Evolutionary conservation across 2,113 vertebrate species (phyloP).

Genomic region (Myiozetetes cayanensis): DNA sequence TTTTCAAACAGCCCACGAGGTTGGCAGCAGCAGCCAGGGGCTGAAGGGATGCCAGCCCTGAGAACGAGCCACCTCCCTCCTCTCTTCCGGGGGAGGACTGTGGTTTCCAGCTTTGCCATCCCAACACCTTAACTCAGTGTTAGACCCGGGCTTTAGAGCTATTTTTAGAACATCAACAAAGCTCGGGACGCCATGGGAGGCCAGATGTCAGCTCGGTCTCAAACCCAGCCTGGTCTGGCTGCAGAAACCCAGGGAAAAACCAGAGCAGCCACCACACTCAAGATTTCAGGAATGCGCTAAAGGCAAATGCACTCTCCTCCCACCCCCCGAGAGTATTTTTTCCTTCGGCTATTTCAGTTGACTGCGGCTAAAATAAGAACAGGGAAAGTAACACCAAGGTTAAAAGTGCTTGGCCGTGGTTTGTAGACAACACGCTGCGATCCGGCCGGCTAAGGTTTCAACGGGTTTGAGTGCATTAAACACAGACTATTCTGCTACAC

Average conservation of each 20-base stretch:
- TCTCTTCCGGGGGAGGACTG: not conserved
- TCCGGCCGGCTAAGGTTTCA: not conserved
- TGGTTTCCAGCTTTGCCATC: not conserved
- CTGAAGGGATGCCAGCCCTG: not conserved
- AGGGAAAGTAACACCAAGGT: conserved; percentile 16
- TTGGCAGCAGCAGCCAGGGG: not conserved
- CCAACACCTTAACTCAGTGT: rapidly evolving
- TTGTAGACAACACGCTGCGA: not conserved
- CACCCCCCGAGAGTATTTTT: not conserved
- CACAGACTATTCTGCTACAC: rapidly evolving
- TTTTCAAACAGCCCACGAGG: not conserved
- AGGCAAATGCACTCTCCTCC: not conserved
- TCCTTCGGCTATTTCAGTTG: conserved; percentile 7
- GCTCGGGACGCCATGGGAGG: not conserved
- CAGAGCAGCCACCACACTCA: not conserved
- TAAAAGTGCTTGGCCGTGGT: not conserved
- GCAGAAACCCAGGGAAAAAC: not conserved
- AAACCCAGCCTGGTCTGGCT: not conserved
- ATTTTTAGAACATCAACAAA: not conserved
- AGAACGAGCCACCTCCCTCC: not conserved
- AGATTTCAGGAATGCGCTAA: not conserved
- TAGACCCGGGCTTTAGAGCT: not conserved
- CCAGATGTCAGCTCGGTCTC: rapidly evolving
- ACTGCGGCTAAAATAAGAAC: conserved; percentile 47
- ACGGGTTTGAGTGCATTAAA: not conserved